Conservation (phyloP, 2,113 vertebrate species). For the Trochalopteron elliotii region DNA sequence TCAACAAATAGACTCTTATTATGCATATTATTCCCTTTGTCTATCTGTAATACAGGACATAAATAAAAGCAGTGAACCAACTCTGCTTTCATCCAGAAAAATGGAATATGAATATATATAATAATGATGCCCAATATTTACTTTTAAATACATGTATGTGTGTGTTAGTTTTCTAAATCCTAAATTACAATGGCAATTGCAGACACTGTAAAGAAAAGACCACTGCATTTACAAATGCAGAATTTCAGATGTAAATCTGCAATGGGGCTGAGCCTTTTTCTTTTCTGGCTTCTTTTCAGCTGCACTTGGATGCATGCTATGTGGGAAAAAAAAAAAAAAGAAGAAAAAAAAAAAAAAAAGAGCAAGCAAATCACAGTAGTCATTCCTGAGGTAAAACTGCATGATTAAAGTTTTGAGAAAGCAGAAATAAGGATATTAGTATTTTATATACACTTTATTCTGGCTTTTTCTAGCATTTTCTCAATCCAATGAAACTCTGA, state of each 20-base stretch:
- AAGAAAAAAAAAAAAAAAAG: not conserved
- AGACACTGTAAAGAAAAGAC: not conserved
- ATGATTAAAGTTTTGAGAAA: not conserved
- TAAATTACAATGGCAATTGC: not conserved
- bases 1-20: not conserved
- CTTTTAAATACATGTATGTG: not conserved
- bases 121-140: not conserved
- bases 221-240: not conserved
- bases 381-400: not conserved
- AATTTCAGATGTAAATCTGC: not conserved
- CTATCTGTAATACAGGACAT: not conserved
- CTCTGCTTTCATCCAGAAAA: not conserved
- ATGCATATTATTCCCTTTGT: not conserved
- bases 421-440: not conserved
- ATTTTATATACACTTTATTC: constrained; percentile 9
- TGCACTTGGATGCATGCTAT: not conserved
- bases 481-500: constrained; percentile 7
- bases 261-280: not conserved
- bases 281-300: not conserved
- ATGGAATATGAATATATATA: not conserved
- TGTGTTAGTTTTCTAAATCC: not conserved
- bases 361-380: not conserved
- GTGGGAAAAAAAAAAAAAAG: not conserved
- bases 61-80: not conserved
- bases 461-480: constrained; percentile 21